Conservation (phyloP, 2,797 vertebrate genomes). For the Cossypha dichroa region DNA sequence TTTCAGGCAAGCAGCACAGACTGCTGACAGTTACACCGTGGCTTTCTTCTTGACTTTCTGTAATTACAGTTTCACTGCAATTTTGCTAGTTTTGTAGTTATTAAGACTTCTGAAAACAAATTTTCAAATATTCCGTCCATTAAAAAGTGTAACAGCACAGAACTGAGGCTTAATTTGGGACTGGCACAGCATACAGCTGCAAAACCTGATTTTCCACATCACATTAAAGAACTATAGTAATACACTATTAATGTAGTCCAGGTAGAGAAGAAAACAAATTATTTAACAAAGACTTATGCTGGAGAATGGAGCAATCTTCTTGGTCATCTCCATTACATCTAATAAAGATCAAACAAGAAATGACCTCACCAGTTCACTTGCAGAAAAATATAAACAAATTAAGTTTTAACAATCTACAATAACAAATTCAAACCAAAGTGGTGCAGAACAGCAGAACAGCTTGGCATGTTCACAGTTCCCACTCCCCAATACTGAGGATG, state of each 20-base stretch:
- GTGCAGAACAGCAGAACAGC: not conserved
- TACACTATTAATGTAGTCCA: not conserved
- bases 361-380: not conserved
- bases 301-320: not conserved
- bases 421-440: not conserved
- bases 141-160: not conserved
- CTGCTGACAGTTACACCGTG: not conserved
- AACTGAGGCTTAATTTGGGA: not conserved
- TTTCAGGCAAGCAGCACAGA: not conserved
- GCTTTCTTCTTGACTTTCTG: not conserved
- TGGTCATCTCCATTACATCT: not conserved
- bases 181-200: not conserved
- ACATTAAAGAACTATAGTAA: not conserved
- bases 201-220: constrained; percentile 46
- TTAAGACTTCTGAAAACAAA: not conserved
- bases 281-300: not conserved
- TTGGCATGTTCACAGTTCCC: not conserved
- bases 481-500: not conserved
- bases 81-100: not conserved
- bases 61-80: not conserved
- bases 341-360: not conserved
- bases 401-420: not conserved
- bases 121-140: not conserved
- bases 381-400: not conserved
- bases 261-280: constrained; percentile 30